phyloP scores from a whole-genome alignment of 2,888 invertebrate genomes.

The Drosophila formosana region DNA sequence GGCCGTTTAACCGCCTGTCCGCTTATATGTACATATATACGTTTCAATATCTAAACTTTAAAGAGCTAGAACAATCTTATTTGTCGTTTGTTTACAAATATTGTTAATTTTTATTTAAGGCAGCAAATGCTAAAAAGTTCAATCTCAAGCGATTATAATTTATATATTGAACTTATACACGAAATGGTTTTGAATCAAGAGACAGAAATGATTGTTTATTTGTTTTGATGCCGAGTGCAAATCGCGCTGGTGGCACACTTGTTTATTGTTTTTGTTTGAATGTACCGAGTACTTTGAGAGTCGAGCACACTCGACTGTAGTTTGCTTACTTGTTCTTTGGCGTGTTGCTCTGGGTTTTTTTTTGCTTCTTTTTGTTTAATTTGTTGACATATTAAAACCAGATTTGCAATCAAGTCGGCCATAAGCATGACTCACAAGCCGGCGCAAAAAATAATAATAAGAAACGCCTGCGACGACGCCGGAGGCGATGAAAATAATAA shows the following conservation, averaged over 20 bases:
- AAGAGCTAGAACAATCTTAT: too few relatives aligned
- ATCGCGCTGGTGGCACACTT: slow-evolving; percentile 1
- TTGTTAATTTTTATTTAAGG: too few relatives aligned
- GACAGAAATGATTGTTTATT: background rate
- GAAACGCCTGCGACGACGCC: slow-evolving; percentile 64
- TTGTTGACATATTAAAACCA: slow-evolving; percentile 80
- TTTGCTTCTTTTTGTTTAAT: slow-evolving; percentile 40
- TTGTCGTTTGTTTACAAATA: too few relatives aligned
- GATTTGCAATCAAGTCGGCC: slow-evolving; percentile 76
- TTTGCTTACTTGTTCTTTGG: slow-evolving; percentile 8
- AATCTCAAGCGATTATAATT: too few relatives aligned
- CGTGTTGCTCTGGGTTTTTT: slow-evolving; percentile 10
- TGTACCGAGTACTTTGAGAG: slow-evolving; percentile 1
- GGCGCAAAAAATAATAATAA: slow-evolving; percentile 68
- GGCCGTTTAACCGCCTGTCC: too few relatives aligned
- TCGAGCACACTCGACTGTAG: slow-evolving; percentile 1
- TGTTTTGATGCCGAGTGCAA: background rate
- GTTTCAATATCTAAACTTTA: too few relatives aligned
- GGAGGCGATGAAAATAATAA: slow-evolving; percentile 51
- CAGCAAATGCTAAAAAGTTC: too few relatives aligned
- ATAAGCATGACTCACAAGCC: slow-evolving; percentile 70
- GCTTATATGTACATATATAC: too few relatives aligned
- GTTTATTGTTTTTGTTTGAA: background rate
- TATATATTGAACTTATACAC: too few relatives aligned
- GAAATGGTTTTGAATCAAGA: too few relatives aligned